phyloP scores from a whole-genome alignment of 2,797 vertebrate species.

The Hippoglossus hippoglossus region DNA sequence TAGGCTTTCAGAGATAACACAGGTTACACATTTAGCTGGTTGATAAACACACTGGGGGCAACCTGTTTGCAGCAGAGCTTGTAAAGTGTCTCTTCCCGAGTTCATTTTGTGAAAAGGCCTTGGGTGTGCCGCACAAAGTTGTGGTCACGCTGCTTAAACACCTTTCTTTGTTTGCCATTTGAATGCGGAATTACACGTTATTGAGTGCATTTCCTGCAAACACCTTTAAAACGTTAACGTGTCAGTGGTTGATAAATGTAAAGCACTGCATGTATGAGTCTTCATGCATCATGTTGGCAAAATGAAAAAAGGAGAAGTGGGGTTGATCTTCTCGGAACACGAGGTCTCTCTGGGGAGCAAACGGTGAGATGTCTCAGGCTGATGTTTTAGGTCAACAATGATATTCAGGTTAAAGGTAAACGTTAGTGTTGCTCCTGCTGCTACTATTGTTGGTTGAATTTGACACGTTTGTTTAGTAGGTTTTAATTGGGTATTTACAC shows the following conservation, averaged over 20 bases:
- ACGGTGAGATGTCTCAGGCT: constrained; percentile 54
- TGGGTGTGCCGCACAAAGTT: constrained; percentile 41
- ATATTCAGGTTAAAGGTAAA: constrained; percentile 54
- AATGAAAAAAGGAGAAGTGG: constrained; percentile 3
- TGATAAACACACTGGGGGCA: constrained; percentile 61
- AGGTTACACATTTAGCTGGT: constrained; percentile 56
- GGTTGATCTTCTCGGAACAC: constrained; percentile 41
- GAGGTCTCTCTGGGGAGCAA: constrained; percentile 20
- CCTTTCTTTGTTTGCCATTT: constrained; percentile 17
- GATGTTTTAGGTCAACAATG: constrained; percentile 43
- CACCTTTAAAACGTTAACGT: neutral
- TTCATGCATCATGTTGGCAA: constrained; percentile 16
- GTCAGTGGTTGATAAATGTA: neutral
- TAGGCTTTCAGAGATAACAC: constrained; percentile 64
- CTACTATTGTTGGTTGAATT: neutral
- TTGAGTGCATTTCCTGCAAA: neutral
- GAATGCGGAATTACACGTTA: neutral
- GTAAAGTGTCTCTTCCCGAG: constrained; percentile 25
- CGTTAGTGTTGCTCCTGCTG: neutral
- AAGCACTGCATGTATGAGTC: neutral
- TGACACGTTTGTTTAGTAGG: neutral
- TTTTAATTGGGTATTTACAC: too few species aligned
- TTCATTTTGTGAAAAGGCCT: constrained; percentile 34
- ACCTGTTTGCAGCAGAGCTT: constrained; percentile 14
- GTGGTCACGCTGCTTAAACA: neutral